Evolutionary conservation across 1,140 invertebrate species (phyloP), one percentile per base, ranked within the genome.

Genomic region (Berghia stephanieae): DNA sequence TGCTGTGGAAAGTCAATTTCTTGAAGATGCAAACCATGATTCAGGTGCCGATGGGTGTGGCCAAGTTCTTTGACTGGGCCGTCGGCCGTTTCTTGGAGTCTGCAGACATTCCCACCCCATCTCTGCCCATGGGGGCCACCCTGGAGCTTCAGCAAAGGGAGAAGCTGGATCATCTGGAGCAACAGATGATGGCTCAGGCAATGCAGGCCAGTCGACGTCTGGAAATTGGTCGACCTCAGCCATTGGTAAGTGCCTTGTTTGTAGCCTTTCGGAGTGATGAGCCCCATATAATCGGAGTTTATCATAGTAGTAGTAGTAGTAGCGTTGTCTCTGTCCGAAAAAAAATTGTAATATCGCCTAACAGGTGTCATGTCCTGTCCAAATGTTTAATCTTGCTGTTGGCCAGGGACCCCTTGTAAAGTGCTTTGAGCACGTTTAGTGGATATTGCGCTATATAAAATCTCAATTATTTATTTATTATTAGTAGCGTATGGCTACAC

Each of bases 111-210:
- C 84, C 73, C 86, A 90, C 38, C 79, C 84, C 71, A 43, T 70
- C 43, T 2, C 70, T 83, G 3, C 90, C 89, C 5, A 90, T 91
- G 81, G 91, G 91, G 46, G 91, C 91, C 5, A 92, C 91, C 3
- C 79, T 91, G 36, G 91, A 92, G 82, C 83, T 92, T 27, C 91
- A 92, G 80, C 83, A 91, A 34, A 88, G 91, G 68, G 91, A 92
- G 79, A 88, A 91, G 75, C 83, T 91, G 38, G 91, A 92, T 70
- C 78, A 88, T 36, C 83, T 91, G 72, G 91, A 92, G 82, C 91
- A 92, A 79, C 91, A 92, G 82, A 86, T 91, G 83, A 77, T 84
- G 43, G 71, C 55, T 34, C 38, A 86, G 18, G 83, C 89, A 43
- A 83, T 90, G 31, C 79, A 81, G 46, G 57, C 74, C 1, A 76